phyloP scores from a whole-genome alignment of 2,113 vertebrate species.

The Manacus vitellinus region DNA sequence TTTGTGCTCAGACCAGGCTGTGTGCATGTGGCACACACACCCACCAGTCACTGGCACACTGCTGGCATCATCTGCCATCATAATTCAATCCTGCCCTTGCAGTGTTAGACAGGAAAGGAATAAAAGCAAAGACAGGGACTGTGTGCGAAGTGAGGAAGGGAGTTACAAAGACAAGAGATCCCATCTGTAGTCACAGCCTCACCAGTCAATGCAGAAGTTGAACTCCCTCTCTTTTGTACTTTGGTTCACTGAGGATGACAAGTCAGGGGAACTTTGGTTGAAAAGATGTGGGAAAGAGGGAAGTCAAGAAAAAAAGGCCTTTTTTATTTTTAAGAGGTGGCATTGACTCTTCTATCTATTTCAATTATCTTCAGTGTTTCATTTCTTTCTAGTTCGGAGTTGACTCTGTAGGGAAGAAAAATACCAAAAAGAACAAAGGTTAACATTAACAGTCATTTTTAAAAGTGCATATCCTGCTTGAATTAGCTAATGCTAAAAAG shows the following conservation, averaged over 20 bases:
- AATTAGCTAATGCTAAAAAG: neutral
- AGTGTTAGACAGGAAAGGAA: neutral
- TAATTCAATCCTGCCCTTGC: neutral
- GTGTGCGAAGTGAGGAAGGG: neutral
- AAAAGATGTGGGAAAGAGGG: constrained; percentile 24
- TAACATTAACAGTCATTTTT: neutral
- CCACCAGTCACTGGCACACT: constrained; percentile 4
- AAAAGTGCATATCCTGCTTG: neutral
- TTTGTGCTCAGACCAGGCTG: neutral
- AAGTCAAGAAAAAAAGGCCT: neutral
- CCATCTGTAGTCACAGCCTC: constrained; percentile 24
- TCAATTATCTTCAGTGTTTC: constrained; percentile 83
- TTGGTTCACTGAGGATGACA: constrained; percentile 54
- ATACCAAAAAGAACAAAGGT: neutral
- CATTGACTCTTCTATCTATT: constrained; percentile 85
- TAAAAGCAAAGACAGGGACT: constrained; percentile 40
- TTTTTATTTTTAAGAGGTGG: constrained; percentile 80
- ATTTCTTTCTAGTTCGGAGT: constrained; percentile 76
- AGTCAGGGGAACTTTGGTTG: constrained; percentile 31
- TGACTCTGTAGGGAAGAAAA: constrained; percentile 70
- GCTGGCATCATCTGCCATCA: constrained; percentile 17
- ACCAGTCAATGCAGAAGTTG: constrained; percentile 10
- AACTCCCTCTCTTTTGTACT: constrained; percentile 45
- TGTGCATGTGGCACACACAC: neutral
- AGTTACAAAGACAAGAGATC: neutral